Evolutionary conservation across 2,888 invertebrate genomes (phyloP).

Genomic region (Volucella inflata): DNA sequence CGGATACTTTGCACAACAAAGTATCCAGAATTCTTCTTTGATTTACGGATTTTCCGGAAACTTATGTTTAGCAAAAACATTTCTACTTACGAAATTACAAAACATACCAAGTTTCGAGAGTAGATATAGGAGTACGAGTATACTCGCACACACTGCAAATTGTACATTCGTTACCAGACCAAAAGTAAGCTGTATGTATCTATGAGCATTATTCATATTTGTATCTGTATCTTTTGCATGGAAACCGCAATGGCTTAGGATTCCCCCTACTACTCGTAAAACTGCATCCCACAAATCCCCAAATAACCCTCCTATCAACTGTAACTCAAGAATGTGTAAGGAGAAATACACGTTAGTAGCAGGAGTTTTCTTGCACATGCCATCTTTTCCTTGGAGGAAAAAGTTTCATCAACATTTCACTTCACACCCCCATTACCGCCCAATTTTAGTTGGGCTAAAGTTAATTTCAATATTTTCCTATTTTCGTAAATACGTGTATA

Average conservation of each 20-base stretch:
- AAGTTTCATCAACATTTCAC: constrained; percentile 17
- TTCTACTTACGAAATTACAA: constrained; percentile 23
- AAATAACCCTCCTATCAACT: constrained; percentile 26
- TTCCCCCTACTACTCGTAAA: constrained; percentile 20
- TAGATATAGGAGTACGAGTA: too few species aligned
- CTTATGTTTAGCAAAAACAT: constrained; percentile 16
- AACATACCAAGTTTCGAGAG: neutral
- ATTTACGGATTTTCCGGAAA: constrained; percentile 21
- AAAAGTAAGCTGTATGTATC: constrained; percentile 30
- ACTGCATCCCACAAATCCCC: constrained; percentile 53
- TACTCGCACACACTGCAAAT: constrained; percentile 9
- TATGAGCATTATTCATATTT: constrained; percentile 1
- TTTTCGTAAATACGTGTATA: constrained; percentile 40
- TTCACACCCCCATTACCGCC: neutral
- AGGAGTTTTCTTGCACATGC: constrained; percentile 28
- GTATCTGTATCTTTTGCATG: neutral
- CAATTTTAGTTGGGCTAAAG: constrained; percentile 37
- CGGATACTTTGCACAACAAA: neutral
- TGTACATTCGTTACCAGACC: constrained; percentile 25
- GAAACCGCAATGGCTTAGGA: constrained; percentile 58
- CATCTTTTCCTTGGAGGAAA: constrained; percentile 22
- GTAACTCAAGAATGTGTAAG: neutral
- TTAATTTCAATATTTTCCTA: constrained; percentile 70
- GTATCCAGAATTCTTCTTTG: constrained; percentile 23
- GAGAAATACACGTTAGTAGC: neutral